These are phyloP conservation scores for Trachymyrmex cornetzi DNA, from an alignment of 1,140 invertebrate species.

Conservation along the genomic window DNA sequence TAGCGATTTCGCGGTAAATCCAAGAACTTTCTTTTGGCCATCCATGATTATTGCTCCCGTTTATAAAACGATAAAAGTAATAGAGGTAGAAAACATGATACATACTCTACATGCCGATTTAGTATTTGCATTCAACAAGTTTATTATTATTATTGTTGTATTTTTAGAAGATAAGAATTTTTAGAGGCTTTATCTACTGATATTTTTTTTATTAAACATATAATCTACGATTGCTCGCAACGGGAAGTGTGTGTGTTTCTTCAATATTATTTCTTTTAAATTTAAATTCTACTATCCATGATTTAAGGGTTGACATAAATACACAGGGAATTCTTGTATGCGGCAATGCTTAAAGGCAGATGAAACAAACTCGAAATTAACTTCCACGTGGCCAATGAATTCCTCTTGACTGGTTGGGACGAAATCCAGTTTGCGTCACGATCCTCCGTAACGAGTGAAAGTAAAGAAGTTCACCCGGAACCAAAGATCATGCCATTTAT, in stretches of 20 bases:
- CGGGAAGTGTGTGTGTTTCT: neutral
- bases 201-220: neutral
- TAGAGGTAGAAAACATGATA: neutral
- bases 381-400: conserved; percentile 42
- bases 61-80: conserved; percentile 13
- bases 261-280: neutral
- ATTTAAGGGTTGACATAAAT: neutral
- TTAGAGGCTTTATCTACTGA: neutral
- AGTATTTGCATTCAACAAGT: too few species aligned
- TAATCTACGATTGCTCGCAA: neutral
- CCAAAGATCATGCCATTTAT: conserved; percentile 70
- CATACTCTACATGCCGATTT: too few species aligned
- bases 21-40: conserved; percentile 50
- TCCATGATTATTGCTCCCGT: neutral
- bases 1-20: conserved; percentile 23
- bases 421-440: conserved; percentile 80
- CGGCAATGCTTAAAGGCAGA: neutral
- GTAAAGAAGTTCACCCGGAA: conserved; percentile 82
- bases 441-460: conserved; percentile 83
- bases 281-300: neutral
- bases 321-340: too few species aligned
- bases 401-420: conserved; percentile 44
- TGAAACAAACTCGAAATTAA: conserved; percentile 32
- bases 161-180: neutral
- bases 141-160: too few species aligned